A percentile compares a stretch with the other conserved stretches of the same genome.
Conservation (phyloP, 2,797 vertebrate genomes). For the Avahi laniger region DNA sequence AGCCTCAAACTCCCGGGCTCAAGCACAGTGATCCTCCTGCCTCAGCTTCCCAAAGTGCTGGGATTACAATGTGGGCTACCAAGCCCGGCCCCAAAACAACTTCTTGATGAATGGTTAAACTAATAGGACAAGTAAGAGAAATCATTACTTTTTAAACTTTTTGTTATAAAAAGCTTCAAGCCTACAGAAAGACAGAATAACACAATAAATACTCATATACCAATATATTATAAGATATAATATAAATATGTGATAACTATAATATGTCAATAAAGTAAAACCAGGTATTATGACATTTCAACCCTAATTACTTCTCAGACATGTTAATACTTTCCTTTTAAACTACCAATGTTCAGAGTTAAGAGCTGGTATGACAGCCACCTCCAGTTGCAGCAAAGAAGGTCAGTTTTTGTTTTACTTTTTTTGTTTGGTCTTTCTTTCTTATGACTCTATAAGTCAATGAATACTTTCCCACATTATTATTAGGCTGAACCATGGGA, state of each 20-base stretch:
- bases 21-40: too few relatives aligned
- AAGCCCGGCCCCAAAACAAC: neutral
- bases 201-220: neutral
- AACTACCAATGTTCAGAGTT: neutral
- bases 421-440: neutral
- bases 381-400: neutral
- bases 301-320: neutral
- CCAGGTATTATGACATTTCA: neutral
- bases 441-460: neutral
- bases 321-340: neutral
- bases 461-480: neutral
- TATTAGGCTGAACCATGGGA: neutral
- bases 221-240: neutral
- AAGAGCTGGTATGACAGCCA: neutral
- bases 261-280: neutral
- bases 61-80: too few relatives aligned
- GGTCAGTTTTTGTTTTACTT: neutral
- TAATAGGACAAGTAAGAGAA: neutral
- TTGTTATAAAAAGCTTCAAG: neutral
- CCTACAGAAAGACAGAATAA: neutral
- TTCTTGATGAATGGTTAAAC: neutral
- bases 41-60: too few relatives aligned
- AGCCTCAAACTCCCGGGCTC: too few relatives aligned
- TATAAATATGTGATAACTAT: neutral
- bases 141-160: neutral